Evolutionary conservation across 2,888 invertebrate species (phyloP).

Genomic region (Eristalis arbustorum): DNA sequence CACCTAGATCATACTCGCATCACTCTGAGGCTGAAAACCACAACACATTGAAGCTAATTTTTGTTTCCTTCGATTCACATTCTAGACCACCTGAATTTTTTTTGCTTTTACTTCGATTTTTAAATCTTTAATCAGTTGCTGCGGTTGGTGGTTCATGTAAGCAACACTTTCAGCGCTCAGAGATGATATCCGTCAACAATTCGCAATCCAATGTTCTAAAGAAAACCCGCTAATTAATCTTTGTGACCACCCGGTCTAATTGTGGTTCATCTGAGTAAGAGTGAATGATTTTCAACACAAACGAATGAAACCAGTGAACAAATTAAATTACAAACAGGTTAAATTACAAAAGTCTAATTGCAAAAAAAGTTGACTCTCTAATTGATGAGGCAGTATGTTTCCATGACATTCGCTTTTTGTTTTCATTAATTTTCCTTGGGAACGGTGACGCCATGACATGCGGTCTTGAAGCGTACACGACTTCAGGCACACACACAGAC

Average conservation of each 20-base stretch:
- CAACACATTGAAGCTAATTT: too few species aligned
- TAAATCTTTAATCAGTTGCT: too few species aligned
- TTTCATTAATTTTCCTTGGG: not conserved
- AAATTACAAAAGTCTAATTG: not conserved
- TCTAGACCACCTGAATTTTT: too few species aligned
- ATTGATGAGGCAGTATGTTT: not conserved
- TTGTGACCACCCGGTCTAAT: not conserved
- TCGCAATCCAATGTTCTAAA: too few species aligned
- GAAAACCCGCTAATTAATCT: too few species aligned
- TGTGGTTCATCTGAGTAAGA: not conserved
- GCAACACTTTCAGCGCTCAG: too few species aligned
- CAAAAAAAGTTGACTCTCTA: not conserved
- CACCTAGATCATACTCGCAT: too few species aligned
- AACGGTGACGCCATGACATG: not conserved
- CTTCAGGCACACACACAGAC: not conserved
- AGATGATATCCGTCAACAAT: too few species aligned
- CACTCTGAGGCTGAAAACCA: too few species aligned
- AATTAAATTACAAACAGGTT: not conserved
- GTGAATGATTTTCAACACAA: not conserved
- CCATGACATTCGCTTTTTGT: not conserved
- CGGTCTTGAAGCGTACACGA: not conserved
- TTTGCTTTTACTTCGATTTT: too few species aligned
- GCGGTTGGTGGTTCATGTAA: too few species aligned
- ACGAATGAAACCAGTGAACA: not conserved
- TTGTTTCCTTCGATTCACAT: too few species aligned